Percentiles rank a stretch among this genome's conserved stretches.
These are phyloP conservation scores for Thunnus albacares DNA, from an alignment of 2,797 vertebrate genomes.

Conservation along the genomic window DNA sequence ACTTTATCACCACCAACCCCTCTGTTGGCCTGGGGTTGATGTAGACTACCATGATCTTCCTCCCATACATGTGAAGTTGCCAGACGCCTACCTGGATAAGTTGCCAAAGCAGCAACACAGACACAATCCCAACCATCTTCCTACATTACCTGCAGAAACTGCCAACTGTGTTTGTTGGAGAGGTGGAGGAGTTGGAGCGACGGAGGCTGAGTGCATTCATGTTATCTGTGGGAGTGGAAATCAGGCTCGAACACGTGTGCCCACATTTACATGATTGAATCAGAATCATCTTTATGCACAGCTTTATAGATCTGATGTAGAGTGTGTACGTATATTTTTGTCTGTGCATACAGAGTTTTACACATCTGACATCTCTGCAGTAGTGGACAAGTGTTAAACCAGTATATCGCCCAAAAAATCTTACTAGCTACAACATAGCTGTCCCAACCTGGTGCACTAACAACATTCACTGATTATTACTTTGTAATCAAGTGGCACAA, in stretches of 20 bases:
- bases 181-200: constrained; percentile 15
- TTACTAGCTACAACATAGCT: neutral
- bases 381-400: neutral
- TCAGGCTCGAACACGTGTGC: constrained; percentile 5
- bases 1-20: constrained; percentile 21
- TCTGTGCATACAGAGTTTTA: neutral
- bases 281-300: neutral
- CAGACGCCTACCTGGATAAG: constrained; percentile 34
- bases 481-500: neutral
- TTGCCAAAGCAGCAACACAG: constrained; percentile 28
- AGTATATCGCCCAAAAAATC: neutral
- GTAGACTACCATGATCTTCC: constrained; percentile 21
- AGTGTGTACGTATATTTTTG: neutral
- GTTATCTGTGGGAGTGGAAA: constrained; percentile 29
- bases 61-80: constrained; percentile 22
- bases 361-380: neutral
- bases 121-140: constrained; percentile 44
- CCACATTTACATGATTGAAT: constrained; percentile 16
- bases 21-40: constrained; percentile 15
- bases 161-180: constrained; percentile 37
- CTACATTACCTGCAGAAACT: constrained; percentile 27
- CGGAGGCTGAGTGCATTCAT: constrained; percentile 8
- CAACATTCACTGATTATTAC: constrained; percentile 1
- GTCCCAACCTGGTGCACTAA: neutral
- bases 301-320: constrained; percentile 15